Conservation (phyloP, 2,797 vertebrate species). For the Sebastolobus altivelis region DNA sequence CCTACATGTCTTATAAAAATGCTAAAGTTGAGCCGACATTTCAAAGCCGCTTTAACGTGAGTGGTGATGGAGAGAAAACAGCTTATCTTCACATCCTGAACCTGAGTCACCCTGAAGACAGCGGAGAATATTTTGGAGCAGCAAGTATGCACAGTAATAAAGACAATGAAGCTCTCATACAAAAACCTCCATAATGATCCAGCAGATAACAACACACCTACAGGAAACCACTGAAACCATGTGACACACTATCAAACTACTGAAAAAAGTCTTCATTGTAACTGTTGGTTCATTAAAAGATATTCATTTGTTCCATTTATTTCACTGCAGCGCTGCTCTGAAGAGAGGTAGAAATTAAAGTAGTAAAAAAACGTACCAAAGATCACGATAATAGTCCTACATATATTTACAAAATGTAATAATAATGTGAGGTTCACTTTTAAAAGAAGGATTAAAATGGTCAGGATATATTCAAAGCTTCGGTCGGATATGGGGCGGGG, state of each 20-base stretch:
- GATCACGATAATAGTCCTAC: not conserved
- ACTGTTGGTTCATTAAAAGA: not conserved
- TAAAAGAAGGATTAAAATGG: no score
- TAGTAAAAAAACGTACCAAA: not conserved
- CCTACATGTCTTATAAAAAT: conserved; percentile 28
- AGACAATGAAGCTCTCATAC: conserved; percentile 30
- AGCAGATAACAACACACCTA: not conserved
- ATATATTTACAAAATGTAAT: not conserved
- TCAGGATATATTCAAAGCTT: no score
- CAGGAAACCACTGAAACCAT: conserved; percentile 41
- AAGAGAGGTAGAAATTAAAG: not conserved
- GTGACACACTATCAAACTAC: not conserved
- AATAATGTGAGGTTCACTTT: not conserved
- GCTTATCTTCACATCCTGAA: conserved; percentile 58
- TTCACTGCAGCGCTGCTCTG: not conserved
- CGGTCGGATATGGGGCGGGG: no score
- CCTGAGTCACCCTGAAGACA: conserved; percentile 49
- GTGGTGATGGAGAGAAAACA: conserved; percentile 62
- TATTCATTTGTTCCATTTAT: not conserved
- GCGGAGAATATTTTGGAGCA: conserved; percentile 72
- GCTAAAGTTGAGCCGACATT: not conserved
- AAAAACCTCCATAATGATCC: conserved; percentile 53
- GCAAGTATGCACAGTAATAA: conserved; percentile 50
- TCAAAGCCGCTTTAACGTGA: conserved; percentile 46
- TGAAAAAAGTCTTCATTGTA: not conserved